Conservation (phyloP, 2,113 vertebrate genomes). For the Apodemus sylvaticus region DNA sequence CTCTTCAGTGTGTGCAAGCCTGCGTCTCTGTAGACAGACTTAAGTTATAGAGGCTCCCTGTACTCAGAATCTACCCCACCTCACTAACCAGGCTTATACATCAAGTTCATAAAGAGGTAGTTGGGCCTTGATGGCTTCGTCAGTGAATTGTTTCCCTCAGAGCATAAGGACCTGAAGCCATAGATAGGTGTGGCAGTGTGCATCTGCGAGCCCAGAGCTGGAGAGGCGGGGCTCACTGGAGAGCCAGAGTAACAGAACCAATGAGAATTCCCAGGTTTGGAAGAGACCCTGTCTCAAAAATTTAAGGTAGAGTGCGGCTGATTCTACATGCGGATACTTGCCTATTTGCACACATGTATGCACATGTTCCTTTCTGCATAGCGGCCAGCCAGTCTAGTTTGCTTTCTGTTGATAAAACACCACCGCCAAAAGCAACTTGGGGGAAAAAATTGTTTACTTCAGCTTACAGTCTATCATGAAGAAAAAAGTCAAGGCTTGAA, state of each 20-base stretch:
- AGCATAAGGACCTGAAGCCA: not conserved
- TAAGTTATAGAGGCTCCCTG: not conserved
- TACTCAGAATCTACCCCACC: not conserved
- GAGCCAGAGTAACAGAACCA: not conserved
- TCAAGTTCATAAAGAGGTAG: not conserved
- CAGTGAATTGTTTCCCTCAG: not conserved
- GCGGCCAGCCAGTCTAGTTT: not conserved
- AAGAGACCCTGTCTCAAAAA: not conserved
- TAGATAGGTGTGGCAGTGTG: not conserved
- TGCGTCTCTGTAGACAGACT: not conserved
- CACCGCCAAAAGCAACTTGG: not conserved
- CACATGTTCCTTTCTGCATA: accelerated
- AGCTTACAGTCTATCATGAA: not conserved
- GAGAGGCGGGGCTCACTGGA: not conserved
- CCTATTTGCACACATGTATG: no score
- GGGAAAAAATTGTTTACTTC: not conserved
- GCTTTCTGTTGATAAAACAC: not conserved
- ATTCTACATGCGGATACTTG: not conserved
- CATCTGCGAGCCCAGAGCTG: not conserved
- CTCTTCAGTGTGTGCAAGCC: not conserved
- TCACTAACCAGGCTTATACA: not conserved
- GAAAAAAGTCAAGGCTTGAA: not conserved
- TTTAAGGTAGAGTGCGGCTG: not conserved
- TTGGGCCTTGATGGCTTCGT: no score
- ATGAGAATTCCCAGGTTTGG: not conserved